Conservation (phyloP, 2,113 vertebrate species). For the Macquaria ambigua region DNA sequence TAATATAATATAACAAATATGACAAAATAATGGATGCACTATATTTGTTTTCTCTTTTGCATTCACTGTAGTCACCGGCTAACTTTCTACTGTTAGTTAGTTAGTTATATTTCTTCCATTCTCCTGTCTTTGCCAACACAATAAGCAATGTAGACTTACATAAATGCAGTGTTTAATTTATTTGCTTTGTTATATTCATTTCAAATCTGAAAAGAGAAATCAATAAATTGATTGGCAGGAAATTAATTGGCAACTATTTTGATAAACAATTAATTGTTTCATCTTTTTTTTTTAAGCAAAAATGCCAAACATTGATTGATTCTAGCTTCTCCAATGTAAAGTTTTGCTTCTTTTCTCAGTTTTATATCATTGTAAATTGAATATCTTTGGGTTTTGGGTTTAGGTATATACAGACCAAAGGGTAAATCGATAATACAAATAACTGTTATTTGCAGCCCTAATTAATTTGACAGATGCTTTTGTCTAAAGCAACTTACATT, state of each 20-base stretch:
- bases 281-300: neutral
- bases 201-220: neutral
- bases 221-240: neutral
- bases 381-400: too few relatives aligned
- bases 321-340: neutral
- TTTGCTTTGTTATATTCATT: neutral
- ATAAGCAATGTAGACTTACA: neutral
- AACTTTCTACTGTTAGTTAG: neutral
- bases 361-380: too few relatives aligned
- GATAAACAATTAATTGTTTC: too few relatives aligned
- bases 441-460: too few relatives aligned
- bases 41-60: neutral
- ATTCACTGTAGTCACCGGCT: neutral
- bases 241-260: too few relatives aligned
- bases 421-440: too few relatives aligned
- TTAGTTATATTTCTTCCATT: neutral
- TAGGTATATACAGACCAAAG: too few relatives aligned
- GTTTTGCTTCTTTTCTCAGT: neutral
- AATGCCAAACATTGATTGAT: neutral
- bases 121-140: neutral
- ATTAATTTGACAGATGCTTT: too few relatives aligned
- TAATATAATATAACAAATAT: too few relatives aligned
- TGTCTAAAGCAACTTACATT: too few relatives aligned
- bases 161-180: neutral
- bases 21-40: neutral